Conservation (phyloP, 1,140 invertebrate species). For the Neelides sp. region DNA sequence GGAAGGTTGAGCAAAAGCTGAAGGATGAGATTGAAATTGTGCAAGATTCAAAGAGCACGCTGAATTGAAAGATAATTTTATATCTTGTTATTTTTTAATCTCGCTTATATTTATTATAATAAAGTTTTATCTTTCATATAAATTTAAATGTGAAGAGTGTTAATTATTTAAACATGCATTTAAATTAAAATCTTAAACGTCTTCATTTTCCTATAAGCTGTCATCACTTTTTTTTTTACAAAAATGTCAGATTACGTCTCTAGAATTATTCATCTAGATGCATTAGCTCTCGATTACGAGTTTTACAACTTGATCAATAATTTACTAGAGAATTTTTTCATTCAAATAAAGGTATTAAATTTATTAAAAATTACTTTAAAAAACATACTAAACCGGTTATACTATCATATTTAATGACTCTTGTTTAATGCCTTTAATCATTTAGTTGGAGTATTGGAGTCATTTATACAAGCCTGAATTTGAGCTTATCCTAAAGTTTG, state of each 20-base stretch:
- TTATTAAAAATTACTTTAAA: background rate
- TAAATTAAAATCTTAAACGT: conserved; percentile 36
- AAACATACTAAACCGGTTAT: background rate
- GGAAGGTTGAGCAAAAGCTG: too few relatives aligned
- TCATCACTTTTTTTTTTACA: too few relatives aligned
- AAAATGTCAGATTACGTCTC: background rate
- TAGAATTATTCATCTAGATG: conserved; percentile 4
- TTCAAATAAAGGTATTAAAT: conserved; percentile 6
- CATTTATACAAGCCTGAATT: conserved; percentile 13
- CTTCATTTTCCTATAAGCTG: too few relatives aligned
- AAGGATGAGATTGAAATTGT: too few relatives aligned
- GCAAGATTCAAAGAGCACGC: too few relatives aligned
- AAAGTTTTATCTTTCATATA: too few relatives aligned
- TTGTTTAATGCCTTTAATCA: background rate
- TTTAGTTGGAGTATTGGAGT: background rate
- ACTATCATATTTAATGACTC: background rate
- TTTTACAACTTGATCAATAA: conserved; percentile 7
- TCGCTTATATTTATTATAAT: too few relatives aligned
- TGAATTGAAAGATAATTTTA: too few relatives aligned
- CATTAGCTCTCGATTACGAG: conserved; percentile 9
- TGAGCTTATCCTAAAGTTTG: conserved; percentile 1
- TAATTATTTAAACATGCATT: background rate
- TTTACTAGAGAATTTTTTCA: background rate
- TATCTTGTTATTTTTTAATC: too few relatives aligned
- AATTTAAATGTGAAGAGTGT: too few relatives aligned